Conservation (phyloP, 2,888 invertebrate genomes). For the Eurytoma adleriae region DNA sequence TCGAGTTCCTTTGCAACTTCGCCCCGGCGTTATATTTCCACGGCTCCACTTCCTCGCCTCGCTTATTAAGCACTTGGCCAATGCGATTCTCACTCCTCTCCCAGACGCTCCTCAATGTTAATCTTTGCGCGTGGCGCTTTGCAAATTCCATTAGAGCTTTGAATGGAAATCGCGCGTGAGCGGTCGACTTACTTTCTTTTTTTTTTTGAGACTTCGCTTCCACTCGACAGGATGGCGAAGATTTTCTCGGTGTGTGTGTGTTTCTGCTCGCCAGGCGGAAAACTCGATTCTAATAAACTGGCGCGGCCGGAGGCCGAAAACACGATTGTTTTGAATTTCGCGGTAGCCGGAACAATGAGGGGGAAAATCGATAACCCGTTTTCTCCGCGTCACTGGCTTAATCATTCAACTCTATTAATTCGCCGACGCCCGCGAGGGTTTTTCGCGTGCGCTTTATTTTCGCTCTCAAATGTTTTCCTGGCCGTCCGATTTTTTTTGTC, state of each 20-base stretch:
- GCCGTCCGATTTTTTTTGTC: too few relatives aligned
- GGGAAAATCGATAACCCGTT: slow-evolving; percentile 34
- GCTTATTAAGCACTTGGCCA: slow-evolving; percentile 39
- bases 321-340: slow-evolving; percentile 33
- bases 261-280: background rate
- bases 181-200: background rate
- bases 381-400: slow-evolving; percentile 13
- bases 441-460: too few relatives aligned
- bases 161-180: background rate
- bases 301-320: background rate
- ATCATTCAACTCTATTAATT: too few relatives aligned
- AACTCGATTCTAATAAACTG: slow-evolving; percentile 39
- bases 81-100: slow-evolving; percentile 21
- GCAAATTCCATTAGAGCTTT: slow-evolving; percentile 57
- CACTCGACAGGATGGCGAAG: background rate
- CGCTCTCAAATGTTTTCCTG: too few relatives aligned
- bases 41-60: background rate
- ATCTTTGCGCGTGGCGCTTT: slow-evolving; percentile 31
- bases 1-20: slow-evolving; percentile 1
- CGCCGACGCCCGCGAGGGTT: too few relatives aligned
- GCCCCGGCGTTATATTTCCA: slow-evolving; percentile 10
- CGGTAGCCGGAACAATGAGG: background rate
- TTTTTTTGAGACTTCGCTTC: background rate
- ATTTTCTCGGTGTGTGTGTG: background rate
- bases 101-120: background rate